Evolutionary conservation across 2,113 vertebrate species (phyloP).

Genomic region (Chunga burmeisteri): DNA sequence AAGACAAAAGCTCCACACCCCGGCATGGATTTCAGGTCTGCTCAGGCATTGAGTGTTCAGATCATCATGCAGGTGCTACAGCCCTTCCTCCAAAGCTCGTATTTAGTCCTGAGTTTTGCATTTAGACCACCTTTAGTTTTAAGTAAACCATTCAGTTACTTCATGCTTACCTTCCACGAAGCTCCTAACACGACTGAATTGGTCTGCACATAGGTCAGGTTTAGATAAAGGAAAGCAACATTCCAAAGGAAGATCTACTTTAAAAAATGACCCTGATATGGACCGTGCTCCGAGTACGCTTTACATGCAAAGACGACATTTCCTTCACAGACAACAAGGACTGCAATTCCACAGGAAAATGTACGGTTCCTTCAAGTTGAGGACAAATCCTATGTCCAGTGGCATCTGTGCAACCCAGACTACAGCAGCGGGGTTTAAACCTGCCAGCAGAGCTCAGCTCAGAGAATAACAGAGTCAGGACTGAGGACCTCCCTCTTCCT

Average conservation of each 20-base stretch:
- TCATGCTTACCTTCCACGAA: not conserved
- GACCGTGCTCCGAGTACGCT: not conserved
- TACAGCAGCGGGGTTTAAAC: not conserved
- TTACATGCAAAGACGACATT: not conserved
- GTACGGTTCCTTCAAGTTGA: not conserved
- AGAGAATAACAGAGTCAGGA: not conserved
- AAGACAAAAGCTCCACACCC: not conserved
- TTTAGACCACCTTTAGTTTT: not conserved
- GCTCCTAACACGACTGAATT: not conserved
- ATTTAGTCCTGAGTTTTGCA: fast-evolving
- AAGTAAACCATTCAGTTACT: not conserved
- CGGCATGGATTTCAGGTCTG: not conserved
- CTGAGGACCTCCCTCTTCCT: not conserved
- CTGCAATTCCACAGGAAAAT: not conserved
- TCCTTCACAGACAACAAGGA: not conserved
- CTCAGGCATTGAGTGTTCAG: not conserved
- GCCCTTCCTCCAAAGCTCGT: not conserved
- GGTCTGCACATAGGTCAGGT: not conserved
- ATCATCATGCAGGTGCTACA: not conserved
- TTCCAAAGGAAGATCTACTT: not conserved
- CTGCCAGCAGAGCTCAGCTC: too few relatives aligned
- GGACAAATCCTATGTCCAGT: not conserved
- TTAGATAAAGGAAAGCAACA: not conserved
- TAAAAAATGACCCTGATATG: not conserved
- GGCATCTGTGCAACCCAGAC: not conserved